Evolutionary conservation across 2,797 vertebrate species (phyloP).

Genomic region (Gallinago nigripennis): DNA sequence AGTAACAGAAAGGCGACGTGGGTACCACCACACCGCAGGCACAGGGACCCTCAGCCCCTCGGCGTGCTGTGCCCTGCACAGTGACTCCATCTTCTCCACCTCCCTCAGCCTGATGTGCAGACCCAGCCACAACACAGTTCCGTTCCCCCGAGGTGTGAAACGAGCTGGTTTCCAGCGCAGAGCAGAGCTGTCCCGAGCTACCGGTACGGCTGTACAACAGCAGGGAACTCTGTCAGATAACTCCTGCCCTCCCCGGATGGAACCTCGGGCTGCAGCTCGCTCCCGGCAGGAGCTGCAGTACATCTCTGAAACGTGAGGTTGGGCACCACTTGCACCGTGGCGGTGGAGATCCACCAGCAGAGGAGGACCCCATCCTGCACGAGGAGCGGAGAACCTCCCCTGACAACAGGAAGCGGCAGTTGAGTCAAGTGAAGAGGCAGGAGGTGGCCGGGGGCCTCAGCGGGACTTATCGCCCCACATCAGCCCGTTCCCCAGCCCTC

Average conservation of each 20-base stretch:
- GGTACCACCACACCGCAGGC: rapidly evolving
- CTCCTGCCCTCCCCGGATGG: rapidly evolving
- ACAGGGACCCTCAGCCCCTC: background rate
- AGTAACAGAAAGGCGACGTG: background rate
- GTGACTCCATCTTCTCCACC: rapidly evolving
- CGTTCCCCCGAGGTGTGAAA: background rate
- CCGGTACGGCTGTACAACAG: background rate
- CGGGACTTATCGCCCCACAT: rapidly evolving
- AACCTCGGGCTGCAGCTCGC: background rate
- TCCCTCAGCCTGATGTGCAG: background rate
- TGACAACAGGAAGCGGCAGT: background rate
- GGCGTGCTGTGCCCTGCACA: rapidly evolving
- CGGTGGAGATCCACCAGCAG: background rate
- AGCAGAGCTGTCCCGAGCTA: background rate
- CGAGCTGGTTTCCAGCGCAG: background rate
- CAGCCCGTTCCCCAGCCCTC: background rate
- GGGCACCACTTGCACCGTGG: rapidly evolving
- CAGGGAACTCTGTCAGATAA: too few relatives aligned
- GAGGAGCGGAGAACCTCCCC: rapidly evolving
- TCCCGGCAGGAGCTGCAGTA: background rate
- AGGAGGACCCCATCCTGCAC: rapidly evolving
- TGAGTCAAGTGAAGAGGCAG: background rate
- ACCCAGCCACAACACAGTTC: background rate
- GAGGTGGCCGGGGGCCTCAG: background rate
- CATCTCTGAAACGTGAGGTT: rapidly evolving